Evolutionary conservation across 2,797 vertebrate genomes (phyloP), one percentile per base, ranked within the genome.

Genomic region (Coracias cyanogaster): DNA sequence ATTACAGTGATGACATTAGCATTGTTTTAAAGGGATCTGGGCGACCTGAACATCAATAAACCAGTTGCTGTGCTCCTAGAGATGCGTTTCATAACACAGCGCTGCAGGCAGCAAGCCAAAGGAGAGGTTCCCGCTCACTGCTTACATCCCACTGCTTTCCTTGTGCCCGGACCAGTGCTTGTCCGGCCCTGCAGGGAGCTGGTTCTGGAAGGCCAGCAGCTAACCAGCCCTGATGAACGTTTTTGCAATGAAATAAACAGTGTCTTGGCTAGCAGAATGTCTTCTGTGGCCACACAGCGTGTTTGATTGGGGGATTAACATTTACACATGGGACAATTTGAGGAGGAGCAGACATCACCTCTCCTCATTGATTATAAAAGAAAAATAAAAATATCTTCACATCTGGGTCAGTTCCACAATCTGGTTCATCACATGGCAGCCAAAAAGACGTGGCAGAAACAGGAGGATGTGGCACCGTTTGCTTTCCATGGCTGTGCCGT

Each of bases 111-210:
- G 76, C 76, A 15, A 29, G 4, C 26, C 45, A 45, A 82, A 33
- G 18, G 52, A 41, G 21, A 0, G 0, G 43, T 9, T 35, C 54
- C 87, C 62, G 52, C 0, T 1, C 3, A 12, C 58, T 43, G 60
- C 49, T 33, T 22, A 21, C 33, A 58, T 51, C 3, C 33, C 86
- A 12, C 7, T 1, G 1, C 55, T 8, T 18, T 19, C 60, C 69
- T 19, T 7, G 17, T 3, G 16, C 62, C 88, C 39, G 5, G 52
- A 25, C 35, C 19, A 17, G 22, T 8, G 25, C 46, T 39, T 28
- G 31, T 12, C 58, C 49, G 74, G 52, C 9, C 31, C 74, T 33
- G 18, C 67, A 26, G 19, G 1, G 54, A 61, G 58, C 35, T 49
- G 85, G 8, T 11, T n/a, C 19, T 24, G 35, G 62, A 51, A n/a